phyloP scores from a whole-genome alignment of 2,797 vertebrate genomes.

The Chromobotia macracanthus region DNA sequence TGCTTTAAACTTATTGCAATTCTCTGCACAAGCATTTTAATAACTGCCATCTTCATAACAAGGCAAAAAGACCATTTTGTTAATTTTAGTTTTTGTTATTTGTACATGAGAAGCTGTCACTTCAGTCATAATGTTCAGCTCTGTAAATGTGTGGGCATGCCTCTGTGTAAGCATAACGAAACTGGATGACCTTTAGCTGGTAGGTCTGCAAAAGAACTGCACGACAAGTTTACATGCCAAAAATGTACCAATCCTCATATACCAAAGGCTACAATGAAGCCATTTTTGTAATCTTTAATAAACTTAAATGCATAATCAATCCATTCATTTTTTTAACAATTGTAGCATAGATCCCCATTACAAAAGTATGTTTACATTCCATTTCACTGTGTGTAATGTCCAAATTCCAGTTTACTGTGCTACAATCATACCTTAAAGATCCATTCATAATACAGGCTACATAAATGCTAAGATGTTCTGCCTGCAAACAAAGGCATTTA shows the following conservation, averaged over 20 bases:
- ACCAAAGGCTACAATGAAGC: neutral
- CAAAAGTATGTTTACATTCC: neutral
- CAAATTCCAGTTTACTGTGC: conserved; percentile 5
- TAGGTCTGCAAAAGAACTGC: neutral
- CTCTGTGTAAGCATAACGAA: neutral
- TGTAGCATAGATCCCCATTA: neutral
- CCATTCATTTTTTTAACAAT: neutral
- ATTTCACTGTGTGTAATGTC: neutral
- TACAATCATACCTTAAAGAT: neutral
- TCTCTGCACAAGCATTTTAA: conserved; percentile 3
- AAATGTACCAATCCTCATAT: neutral
- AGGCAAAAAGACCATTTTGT: conserved; percentile 1
- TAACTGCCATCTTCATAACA: neutral
- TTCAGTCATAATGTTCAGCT: neutral
- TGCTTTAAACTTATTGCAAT: neutral
- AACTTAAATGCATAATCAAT: neutral
- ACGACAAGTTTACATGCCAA: neutral
- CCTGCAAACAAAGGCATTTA: conserved; percentile 8
- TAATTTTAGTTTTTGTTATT: neutral
- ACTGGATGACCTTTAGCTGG: neutral
- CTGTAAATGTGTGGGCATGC: neutral
- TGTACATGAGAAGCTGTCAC: conserved; percentile 4
- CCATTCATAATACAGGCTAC: neutral
- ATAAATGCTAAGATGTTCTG: conserved; percentile 12
- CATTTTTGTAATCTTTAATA: neutral